These are phyloP conservation scores for Rhinophrynus dorsalis DNA, from an alignment of 2,797 vertebrate species.

Conservation along the genomic window DNA sequence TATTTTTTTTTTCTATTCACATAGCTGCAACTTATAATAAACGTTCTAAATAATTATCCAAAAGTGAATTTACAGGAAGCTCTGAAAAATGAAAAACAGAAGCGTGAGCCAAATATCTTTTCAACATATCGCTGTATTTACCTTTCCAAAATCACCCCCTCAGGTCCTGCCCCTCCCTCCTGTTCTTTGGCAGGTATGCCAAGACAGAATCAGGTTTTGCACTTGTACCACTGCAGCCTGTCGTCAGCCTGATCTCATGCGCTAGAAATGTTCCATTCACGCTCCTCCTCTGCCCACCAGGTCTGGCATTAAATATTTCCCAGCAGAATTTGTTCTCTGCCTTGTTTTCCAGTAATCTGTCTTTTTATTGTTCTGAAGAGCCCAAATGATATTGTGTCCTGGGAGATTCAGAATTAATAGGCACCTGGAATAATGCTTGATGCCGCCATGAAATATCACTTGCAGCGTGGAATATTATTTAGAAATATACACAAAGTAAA, in stretches of 20 bases:
- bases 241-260: constrained; percentile 47
- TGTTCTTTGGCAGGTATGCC: constrained; percentile 32
- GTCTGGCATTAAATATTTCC: constrained; percentile 29
- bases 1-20: constrained; percentile 12
- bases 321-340: constrained; percentile 7
- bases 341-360: constrained; percentile 46
- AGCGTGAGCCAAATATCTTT: constrained; percentile 45
- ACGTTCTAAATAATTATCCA: constrained; percentile 22
- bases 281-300: constrained; percentile 42
- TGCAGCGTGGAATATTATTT: background rate
- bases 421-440: constrained; percentile 12
- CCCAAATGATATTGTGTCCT: constrained; percentile 35
- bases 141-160: constrained; percentile 40
- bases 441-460: constrained; percentile 8
- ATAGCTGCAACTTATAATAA: constrained; percentile 17
- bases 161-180: constrained; percentile 34
- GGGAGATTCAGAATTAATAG: constrained; percentile 12
- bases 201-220: constrained; percentile 38
- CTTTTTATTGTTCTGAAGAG: constrained; percentile 44
- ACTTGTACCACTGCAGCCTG: constrained; percentile 24
- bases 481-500: background rate
- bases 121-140: constrained; percentile 42
- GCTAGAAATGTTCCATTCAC: constrained; percentile 40
- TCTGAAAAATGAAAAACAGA: constrained; percentile 19
- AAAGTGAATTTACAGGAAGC: constrained; percentile 45